Conservation (phyloP, 1,140 invertebrate species). For the Drosophila takahashii region DNA sequence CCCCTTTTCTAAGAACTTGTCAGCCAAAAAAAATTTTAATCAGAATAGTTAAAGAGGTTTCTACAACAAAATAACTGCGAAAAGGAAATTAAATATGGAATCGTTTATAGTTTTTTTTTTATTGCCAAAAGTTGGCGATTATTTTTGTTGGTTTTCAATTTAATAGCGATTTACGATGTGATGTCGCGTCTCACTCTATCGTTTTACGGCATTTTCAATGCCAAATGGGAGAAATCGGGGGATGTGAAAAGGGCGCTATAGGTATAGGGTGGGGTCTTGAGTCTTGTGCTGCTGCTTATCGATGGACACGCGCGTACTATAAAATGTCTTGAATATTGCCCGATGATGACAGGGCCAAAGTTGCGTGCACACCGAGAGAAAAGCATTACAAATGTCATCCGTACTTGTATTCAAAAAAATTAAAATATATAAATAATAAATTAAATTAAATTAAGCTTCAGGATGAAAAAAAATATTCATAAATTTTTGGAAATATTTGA, state of each 20-base stretch:
- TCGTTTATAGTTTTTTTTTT: background rate
- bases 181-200: conserved; percentile 15
- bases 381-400: background rate
- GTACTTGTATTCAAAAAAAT: too few species aligned
- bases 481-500: too few species aligned
- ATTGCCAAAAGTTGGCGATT: conserved; percentile 30
- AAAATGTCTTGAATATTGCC: conserved; percentile 57
- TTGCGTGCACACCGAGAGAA: conserved; percentile 1
- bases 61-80: background rate
- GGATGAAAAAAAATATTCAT: too few species aligned
- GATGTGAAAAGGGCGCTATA: background rate
- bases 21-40: too few species aligned
- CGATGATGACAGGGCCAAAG: conserved; percentile 34
- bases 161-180: conserved; percentile 57
- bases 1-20: too few species aligned
- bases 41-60: background rate
- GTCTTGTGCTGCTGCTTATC: conserved; percentile 56
- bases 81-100: background rate
- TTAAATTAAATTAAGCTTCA: too few species aligned
- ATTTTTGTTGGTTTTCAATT: conserved; percentile 59
- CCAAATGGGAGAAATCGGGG: background rate
- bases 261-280: background rate
- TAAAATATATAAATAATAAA: too few species aligned
- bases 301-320: conserved; percentile 73
- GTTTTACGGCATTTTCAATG: conserved; percentile 60